These are phyloP conservation scores for Penaeus vannamei DNA, from an alignment of 1,140 invertebrate genomes.

Conservation along the genomic window DNA sequence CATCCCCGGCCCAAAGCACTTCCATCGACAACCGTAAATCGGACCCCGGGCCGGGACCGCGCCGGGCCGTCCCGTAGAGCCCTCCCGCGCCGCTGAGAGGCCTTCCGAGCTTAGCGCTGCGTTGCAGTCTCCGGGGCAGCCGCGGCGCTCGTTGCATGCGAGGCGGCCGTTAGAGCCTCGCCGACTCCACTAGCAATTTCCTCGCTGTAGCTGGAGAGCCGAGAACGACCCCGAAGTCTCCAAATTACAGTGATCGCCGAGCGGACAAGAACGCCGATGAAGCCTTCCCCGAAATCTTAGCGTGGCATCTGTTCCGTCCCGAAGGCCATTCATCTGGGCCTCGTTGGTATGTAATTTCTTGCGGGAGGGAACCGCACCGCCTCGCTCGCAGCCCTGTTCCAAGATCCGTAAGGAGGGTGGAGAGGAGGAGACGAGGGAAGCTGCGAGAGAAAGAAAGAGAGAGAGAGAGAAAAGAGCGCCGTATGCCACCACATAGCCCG, in stretches of 20 bases:
- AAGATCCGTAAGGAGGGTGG: neutral
- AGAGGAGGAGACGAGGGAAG: neutral
- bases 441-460: neutral
- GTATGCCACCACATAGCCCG: too few relatives aligned
- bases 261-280: conserved; percentile 45
- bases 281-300: conserved; percentile 55
- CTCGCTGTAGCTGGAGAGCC: conserved; percentile 48
- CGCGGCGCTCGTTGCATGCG: conserved; percentile 39
- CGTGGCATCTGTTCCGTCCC: conserved; percentile 57
- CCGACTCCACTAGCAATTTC: conserved; percentile 48
- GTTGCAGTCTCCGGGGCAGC: neutral
- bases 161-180: conserved; percentile 21
- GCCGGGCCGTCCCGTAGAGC: too few relatives aligned
- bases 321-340: conserved; percentile 54
- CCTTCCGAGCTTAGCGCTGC: too few relatives aligned
- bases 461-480: too few relatives aligned
- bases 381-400: too few relatives aligned
- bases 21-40: too few relatives aligned
- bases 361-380: neutral
- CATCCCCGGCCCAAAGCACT: too few relatives aligned
- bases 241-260: conserved; percentile 56
- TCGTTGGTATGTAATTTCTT: conserved; percentile 57
- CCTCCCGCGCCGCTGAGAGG: too few relatives aligned
- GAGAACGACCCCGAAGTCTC: conserved; percentile 26
- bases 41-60: too few relatives aligned